phyloP scores from a whole-genome alignment of 1,140 invertebrate genomes.

The Zaprionus ghesquierei region DNA sequence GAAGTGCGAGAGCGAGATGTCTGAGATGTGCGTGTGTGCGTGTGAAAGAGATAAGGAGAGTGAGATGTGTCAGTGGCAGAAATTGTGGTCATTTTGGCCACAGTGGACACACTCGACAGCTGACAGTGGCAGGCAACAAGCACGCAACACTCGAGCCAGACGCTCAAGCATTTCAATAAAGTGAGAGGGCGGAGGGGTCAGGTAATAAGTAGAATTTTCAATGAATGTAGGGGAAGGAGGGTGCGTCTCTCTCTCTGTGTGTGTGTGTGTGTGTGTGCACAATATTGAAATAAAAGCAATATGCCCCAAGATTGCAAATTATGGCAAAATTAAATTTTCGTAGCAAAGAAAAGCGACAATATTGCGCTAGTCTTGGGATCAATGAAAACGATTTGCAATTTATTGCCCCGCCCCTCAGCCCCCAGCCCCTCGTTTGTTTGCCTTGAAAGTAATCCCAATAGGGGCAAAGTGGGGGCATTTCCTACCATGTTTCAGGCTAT shows the following conservation, averaged over 20 bases:
- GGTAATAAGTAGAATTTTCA: background rate
- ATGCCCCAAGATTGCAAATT: background rate
- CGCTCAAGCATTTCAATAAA: background rate
- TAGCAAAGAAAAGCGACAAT: background rate
- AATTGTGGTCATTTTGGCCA: background rate
- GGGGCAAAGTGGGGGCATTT: background rate
- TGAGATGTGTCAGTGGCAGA: background rate
- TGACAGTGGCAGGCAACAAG: background rate
- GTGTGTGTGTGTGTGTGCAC: background rate
- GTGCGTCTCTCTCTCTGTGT: background rate
- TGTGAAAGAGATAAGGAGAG: background rate
- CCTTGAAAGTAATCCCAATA: background rate
- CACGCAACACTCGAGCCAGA: background rate
- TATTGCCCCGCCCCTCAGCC: background rate
- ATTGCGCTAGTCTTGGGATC: background rate
- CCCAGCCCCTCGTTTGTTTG: background rate
- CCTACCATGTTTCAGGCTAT: background rate
- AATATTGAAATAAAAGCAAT: slow-evolving; percentile 2
- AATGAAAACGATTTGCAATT: slow-evolving; percentile 2
- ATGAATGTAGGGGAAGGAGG: no score
- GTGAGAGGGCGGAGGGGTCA: background rate
- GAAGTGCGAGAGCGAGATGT: background rate
- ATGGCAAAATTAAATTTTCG: background rate
- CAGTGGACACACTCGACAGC: background rate
- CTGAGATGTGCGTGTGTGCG: background rate